phyloP scores from a whole-genome alignment of 2,113 vertebrate genomes.

The Odontophorus gujanensis region DNA sequence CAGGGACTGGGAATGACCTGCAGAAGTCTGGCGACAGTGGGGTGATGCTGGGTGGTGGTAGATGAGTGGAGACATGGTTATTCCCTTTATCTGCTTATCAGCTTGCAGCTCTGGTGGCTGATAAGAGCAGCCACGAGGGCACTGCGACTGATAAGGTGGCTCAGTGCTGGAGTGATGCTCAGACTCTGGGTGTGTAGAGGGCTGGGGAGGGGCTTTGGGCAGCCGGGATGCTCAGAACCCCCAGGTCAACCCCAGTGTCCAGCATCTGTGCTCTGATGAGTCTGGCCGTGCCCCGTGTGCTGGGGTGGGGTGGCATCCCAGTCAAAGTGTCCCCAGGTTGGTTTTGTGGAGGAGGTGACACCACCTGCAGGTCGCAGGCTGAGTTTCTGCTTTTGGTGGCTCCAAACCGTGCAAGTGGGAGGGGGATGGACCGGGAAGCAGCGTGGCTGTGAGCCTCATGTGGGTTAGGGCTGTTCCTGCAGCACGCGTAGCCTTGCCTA shows the following conservation, averaged over 20 bases:
- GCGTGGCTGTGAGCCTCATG: neutral
- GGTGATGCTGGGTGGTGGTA: accelerated
- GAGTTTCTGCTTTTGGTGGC: neutral
- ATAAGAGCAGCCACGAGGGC: neutral
- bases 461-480: too few relatives aligned
- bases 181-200: accelerated
- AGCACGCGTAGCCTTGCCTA: accelerated
- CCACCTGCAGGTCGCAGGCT: neutral
- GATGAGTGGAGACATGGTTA: accelerated
- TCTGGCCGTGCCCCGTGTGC: neutral
- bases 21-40: accelerated
- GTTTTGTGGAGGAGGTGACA: neutral
- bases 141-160: neutral
- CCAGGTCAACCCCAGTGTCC: neutral
- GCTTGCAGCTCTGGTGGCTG: neutral
- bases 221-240: neutral
- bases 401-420: accelerated
- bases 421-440: neutral
- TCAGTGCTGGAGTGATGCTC: neutral
- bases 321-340: neutral
- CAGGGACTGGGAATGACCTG: accelerated
- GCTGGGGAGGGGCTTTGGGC: neutral
- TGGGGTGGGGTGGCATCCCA: neutral
- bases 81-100: neutral
- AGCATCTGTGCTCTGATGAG: neutral